Conservation (phyloP, 2,113 vertebrate genomes). For the cattle (Bos taurus) region DNA sequence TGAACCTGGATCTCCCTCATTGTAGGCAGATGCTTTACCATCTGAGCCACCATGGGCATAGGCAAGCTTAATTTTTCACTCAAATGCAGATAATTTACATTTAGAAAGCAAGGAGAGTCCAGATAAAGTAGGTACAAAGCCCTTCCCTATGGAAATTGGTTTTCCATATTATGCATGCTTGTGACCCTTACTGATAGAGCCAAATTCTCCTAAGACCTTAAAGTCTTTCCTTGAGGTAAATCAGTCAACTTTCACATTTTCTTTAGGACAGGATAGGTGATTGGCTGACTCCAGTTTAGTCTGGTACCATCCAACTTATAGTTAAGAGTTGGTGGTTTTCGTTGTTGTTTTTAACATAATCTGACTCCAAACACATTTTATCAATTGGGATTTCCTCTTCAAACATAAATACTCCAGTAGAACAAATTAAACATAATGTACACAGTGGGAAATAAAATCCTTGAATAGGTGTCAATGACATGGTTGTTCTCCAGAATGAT, state of each 20-base stretch:
- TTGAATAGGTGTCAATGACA: constrained; percentile 92
- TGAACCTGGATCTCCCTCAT: background rate
- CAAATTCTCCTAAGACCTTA: background rate
- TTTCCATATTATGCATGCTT: background rate
- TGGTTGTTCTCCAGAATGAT: constrained; percentile 92
- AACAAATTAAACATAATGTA: constrained; percentile 94
- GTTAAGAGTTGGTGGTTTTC: background rate
- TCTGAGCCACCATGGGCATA: background rate
- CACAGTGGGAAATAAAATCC: constrained; percentile 89
- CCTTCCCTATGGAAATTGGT: background rate
- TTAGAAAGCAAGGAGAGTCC: background rate
- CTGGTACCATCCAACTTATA: background rate
- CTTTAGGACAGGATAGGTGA: background rate
- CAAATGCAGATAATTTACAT: background rate
- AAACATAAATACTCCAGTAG: constrained; percentile 93
- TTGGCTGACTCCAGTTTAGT: background rate
- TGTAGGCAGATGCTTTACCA: background rate
- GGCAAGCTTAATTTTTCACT: background rate
- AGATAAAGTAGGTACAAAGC: background rate
- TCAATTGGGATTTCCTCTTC: constrained; percentile 41
- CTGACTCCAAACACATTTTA: background rate
- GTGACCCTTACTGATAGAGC: background rate
- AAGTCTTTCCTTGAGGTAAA: background rate
- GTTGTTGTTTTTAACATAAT: background rate
- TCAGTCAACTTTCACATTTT: background rate